phyloP scores from a whole-genome alignment of 2,797 vertebrate species.

The Discoglossus pictus region DNA sequence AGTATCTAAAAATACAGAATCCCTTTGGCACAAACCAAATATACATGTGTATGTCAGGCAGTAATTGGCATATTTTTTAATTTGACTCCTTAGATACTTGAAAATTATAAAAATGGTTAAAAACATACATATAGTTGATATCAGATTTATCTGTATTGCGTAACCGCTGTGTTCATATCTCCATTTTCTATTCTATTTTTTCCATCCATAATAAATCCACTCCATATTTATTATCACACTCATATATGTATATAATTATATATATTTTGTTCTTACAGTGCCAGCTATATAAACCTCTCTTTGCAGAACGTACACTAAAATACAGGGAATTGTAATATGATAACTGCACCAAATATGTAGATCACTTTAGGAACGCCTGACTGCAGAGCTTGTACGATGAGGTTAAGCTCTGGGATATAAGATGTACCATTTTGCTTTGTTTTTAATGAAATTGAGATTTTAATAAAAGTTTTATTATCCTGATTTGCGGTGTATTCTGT shows the following conservation, averaged over 20 bases:
- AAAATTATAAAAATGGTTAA: no score
- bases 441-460: constrained; percentile 16
- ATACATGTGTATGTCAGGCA: no score
- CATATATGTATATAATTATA: constrained; percentile 18
- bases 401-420: no score
- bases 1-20: no score
- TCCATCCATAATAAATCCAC: background rate
- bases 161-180: no score
- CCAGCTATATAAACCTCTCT: background rate
- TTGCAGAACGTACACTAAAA: background rate
- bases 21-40: no score
- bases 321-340: constrained; percentile 1
- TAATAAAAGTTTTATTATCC: constrained; percentile 21
- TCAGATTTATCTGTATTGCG: no score
- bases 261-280: background rate
- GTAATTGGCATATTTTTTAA: no score
- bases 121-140: no score
- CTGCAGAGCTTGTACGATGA: background rate
- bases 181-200: background rate
- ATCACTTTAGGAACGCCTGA: constrained; percentile 4
- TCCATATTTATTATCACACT: background rate
- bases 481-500: background rate
- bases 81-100: no score
- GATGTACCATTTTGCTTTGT: constrained; percentile 1
- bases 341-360: background rate